Evolutionary conservation across 2,888 invertebrate genomes (phyloP).

Genomic region (Laothoe populi): DNA sequence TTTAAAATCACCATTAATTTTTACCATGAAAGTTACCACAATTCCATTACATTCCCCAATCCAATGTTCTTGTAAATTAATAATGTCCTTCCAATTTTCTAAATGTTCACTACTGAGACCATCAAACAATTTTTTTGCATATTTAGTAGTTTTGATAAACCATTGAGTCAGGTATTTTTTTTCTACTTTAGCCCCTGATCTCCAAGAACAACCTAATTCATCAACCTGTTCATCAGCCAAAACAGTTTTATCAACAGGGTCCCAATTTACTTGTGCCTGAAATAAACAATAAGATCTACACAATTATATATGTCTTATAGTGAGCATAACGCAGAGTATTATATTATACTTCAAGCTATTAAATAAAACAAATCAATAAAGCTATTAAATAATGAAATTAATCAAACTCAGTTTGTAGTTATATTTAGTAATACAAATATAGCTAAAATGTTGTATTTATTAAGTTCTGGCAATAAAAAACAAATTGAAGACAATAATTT

Average conservation of each 20-base stretch:
- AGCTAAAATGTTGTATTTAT: too few relatives aligned
- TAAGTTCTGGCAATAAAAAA: too few relatives aligned
- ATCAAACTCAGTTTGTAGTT: too few relatives aligned
- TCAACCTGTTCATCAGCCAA: conserved; percentile 99
- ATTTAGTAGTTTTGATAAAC: conserved; percentile 96
- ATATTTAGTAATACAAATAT: too few relatives aligned
- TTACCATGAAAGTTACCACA: conserved; percentile 87
- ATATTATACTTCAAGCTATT: too few relatives aligned
- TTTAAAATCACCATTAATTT: conserved; percentile 52
- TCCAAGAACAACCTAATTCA: conserved; percentile 95
- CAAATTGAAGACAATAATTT: too few relatives aligned
- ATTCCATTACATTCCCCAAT: conserved; percentile 94
- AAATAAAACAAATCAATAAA: too few relatives aligned
- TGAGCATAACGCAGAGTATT: too few relatives aligned
- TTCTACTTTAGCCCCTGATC: conserved; percentile 97
- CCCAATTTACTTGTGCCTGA: conserved; percentile 97
- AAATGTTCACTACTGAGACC: conserved; percentile 88
- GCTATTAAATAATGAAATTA: too few relatives aligned
- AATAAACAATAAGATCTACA: conserved; percentile 38
- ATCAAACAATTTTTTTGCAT: conserved; percentile 88
- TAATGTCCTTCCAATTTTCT: conserved; percentile 93
- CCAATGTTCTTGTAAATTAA: conserved; percentile 94
- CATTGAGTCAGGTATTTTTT: conserved; percentile 95
- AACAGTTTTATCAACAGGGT: conserved; percentile 98
- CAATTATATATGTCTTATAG: too few relatives aligned